phyloP scores from a whole-genome alignment of 2,888 invertebrate genomes.

The Drosophila peninsularis region DNA sequence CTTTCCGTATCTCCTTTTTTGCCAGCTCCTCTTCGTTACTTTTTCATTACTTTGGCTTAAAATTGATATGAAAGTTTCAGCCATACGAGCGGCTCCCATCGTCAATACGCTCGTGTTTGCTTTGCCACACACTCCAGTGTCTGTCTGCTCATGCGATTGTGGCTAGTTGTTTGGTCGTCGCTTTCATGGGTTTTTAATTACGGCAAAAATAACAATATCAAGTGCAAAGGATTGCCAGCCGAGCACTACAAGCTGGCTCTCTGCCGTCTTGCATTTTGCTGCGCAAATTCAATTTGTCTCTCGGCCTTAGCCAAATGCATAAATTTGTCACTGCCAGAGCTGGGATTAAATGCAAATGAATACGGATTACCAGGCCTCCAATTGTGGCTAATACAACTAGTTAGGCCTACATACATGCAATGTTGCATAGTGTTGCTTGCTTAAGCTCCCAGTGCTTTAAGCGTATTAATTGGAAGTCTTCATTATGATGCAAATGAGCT shows the following conservation, averaged over 20 bases:
- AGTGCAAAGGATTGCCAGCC: conserved; percentile 41
- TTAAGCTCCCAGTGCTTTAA: not conserved
- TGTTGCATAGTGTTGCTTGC: not conserved
- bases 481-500: conserved; percentile 3
- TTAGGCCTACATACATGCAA: conserved; percentile 24
- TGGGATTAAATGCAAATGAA: conserved; percentile 33
- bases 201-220: conserved; percentile 77
- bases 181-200: conserved; percentile 79
- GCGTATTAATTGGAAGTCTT: conserved; percentile 1
- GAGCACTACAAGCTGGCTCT: conserved; percentile 6
- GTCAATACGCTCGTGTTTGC: conserved; percentile 77
- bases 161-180: conserved; percentile 67
- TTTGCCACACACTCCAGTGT: conserved; percentile 55
- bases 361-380: conserved; percentile 20
- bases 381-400: conserved; percentile 36
- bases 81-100: conserved; percentile 63
- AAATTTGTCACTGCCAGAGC: conserved; percentile 50
- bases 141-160: conserved; percentile 64
- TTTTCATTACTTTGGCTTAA: conserved; percentile 76
- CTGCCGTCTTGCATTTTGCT: conserved; percentile 8
- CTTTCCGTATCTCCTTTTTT: conserved; percentile 32
- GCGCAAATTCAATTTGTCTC: conserved; percentile 42
- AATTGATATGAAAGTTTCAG: conserved; percentile 82
- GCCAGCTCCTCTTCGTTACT: conserved; percentile 54
- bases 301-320: conserved; percentile 47